Conservation (phyloP, 2,888 invertebrate genomes). For the Thelaira solivaga region DNA sequence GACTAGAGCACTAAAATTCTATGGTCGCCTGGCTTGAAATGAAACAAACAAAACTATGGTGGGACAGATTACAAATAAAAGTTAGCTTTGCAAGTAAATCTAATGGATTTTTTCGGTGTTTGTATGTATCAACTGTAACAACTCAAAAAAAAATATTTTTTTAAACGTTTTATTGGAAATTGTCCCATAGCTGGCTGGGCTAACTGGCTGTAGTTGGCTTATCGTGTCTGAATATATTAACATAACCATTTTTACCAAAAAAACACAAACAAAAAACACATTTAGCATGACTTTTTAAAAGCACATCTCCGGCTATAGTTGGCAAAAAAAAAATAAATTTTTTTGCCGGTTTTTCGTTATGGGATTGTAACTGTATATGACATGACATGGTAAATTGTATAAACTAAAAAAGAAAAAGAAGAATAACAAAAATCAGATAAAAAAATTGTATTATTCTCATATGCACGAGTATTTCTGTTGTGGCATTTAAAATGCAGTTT, state of each 20-base stretch:
- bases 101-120: not conserved
- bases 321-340: not conserved
- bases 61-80: slow-evolving; percentile 15
- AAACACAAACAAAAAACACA: no score
- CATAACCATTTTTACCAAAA: slow-evolving; percentile 55
- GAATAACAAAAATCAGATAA: not conserved
- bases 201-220: slow-evolving; percentile 25
- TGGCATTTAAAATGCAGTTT: slow-evolving; percentile 22
- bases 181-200: slow-evolving; percentile 27
- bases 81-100: slow-evolving; percentile 9
- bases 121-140: not conserved
- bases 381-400: not conserved
- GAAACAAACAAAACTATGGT: slow-evolving; percentile 23
- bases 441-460: slow-evolving; percentile 30
- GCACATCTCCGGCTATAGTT: slow-evolving; percentile 28
- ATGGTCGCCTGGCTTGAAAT: slow-evolving; percentile 16
- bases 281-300: slow-evolving; percentile 40
- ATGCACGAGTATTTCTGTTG: slow-evolving; percentile 36
- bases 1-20: slow-evolving; percentile 23
- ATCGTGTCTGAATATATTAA: slow-evolving; percentile 58
- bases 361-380: slow-evolving; percentile 34
- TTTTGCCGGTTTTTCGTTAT: not conserved
- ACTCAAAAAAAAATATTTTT: slow-evolving; percentile 10
- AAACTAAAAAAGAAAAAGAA: not conserved
- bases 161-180: slow-evolving; percentile 14